Evolutionary conservation across 1,140 invertebrate genomes (phyloP).

Genomic region (Tetragonula clypearis): DNA sequence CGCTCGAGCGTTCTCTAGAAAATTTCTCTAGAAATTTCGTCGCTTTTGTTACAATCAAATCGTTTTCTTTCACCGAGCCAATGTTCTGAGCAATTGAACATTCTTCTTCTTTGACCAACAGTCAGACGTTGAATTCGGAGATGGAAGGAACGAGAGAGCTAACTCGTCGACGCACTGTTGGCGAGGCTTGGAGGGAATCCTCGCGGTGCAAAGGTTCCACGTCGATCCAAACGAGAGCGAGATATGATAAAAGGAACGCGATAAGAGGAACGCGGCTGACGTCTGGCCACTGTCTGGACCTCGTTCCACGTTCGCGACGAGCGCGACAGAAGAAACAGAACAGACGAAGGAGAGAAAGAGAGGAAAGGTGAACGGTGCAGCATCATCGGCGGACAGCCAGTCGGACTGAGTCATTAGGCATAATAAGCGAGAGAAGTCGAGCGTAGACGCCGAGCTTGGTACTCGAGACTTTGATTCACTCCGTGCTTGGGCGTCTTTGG

Average conservation of each 20-base stretch:
- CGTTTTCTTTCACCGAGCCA: too few relatives aligned
- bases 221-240: constrained; percentile 47
- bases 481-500: constrained; percentile 35
- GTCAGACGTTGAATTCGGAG: neutral
- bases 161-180: too few relatives aligned
- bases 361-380: constrained; percentile 10
- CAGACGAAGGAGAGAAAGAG: neutral
- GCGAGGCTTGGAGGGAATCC: neutral
- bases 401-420: constrained; percentile 62
- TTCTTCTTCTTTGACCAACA: too few relatives aligned
- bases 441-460: constrained; percentile 35
- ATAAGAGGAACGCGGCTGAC: constrained; percentile 51
- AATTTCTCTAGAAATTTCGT: too few relatives aligned
- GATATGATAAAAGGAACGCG: constrained; percentile 41
- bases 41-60: too few relatives aligned
- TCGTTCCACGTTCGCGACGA: neutral
- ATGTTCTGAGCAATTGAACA: too few relatives aligned
- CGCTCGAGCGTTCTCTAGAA: too few relatives aligned
- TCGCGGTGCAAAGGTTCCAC: constrained; percentile 19
- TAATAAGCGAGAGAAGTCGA: constrained; percentile 54
- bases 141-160: neutral
- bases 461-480: constrained; percentile 61
- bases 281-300: constrained; percentile 65
- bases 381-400: constrained; percentile 22
- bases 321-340: neutral